Evolutionary conservation across 2,888 invertebrate genomes (phyloP), one percentile per base, ranked within the genome.

Genomic region (Dichetophora obliterata): DNA sequence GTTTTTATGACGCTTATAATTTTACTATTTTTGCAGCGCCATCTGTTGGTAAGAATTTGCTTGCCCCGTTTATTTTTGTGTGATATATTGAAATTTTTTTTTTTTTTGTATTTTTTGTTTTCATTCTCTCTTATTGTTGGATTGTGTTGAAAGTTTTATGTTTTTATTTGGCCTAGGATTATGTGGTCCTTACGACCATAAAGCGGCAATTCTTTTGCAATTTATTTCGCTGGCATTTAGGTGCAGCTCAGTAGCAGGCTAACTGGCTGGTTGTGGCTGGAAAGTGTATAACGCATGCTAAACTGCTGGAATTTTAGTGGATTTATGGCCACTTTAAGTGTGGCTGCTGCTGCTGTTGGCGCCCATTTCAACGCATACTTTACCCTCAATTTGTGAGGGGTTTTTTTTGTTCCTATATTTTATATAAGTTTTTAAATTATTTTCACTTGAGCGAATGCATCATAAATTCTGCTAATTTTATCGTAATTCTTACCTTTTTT

Each of bases 201-300:
- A 86, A 86, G 84, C 85, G 83, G 84, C 83, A 84, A 86, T 85
- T 85, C 84, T 84, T 85, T 83, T 83, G 81, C 83, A 85, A 85
- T 86, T 86, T 85, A 84, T 85, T 83, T 82, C 78, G 71, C 6
- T 31, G 54, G 19, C 70, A 27, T 27, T 27, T 24, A 27, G 11
- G 69, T 22, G 14, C 27, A 24, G 48, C 48, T 50, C 50, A 19
- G n/a, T 50, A n/a, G 50, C 22, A 31, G 16, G 52, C 16, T 6
- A 14, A n/a, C 16, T 14, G 37, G 31, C 37, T 66, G 37, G 16
- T 31, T 16, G 4, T 27, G 31, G 4, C 31, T 19, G 43, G 37
- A 5, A 34, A 34, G 34, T 4, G 34, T 37, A 34, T 66, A 48
- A 61, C 48, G 24, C 57, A 77, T 43, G 59, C 75, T 77, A 75